These are phyloP conservation scores for Anneissia japonica DNA, from an alignment of 35 echinoderm and acorn worm species.

Conservation along the genomic window DNA sequence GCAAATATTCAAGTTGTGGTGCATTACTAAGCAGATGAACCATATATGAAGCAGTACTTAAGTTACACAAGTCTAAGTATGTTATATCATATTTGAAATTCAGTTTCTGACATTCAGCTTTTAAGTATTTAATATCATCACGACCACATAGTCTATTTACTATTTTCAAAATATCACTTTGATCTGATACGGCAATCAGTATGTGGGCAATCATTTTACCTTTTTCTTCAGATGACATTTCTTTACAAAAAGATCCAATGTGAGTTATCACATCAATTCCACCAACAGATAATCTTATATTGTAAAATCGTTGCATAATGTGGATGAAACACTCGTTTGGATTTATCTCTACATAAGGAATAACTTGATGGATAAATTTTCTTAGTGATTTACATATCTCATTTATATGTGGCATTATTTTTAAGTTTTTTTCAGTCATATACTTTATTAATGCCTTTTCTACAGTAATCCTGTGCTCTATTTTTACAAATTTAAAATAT, in stretches of 20 bases:
- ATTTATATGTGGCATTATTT: neutral
- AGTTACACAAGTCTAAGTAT: neutral
- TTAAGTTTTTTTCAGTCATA: neutral
- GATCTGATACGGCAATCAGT: neutral
- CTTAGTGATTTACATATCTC: no score
- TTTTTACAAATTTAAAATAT: neutral
- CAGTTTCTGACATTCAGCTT: neutral
- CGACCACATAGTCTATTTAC: neutral
- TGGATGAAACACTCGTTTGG: no score
- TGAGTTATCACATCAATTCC: neutral
- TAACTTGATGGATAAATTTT: no score
- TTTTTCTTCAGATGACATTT: neutral
- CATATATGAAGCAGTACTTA: neutral
- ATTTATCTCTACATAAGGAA: no score
- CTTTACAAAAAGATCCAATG: neutral
- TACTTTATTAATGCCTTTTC: neutral
- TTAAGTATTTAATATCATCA: neutral
- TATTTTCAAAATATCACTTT: neutral
- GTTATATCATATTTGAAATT: neutral
- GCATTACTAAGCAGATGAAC: neutral
- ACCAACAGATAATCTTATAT: no score
- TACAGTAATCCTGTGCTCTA: neutral
- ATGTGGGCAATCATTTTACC: neutral
- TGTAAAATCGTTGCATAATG: no score
- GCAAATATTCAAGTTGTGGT: neutral